Base-by-base conservation (phyloP, 2,797 vertebrate species). In the Melanotaenia pygmaea region DNA sequence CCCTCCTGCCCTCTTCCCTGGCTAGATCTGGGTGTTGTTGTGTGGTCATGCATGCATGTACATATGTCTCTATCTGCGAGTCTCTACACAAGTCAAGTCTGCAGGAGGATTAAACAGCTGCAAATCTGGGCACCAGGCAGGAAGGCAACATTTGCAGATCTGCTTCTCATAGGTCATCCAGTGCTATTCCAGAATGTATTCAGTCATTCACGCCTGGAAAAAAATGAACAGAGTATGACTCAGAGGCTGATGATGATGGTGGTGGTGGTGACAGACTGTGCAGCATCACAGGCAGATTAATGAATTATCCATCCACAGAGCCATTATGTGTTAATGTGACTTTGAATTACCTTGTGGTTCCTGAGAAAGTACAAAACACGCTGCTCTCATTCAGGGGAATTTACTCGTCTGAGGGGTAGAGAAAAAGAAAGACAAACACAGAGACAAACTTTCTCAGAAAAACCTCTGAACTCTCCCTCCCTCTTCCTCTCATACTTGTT, bases 401-500 rank as follows among this genome's bases (percentile, higher is more conserved):
- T 68, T 65, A 20, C 59, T 70, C 60, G 69, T 76, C 58, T n/a
- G 77, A 64, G 72, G 63, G 18, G 57, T 54, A 35, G 45, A 59
- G 67, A 70, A 40, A 65, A 64, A 59, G 57, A 77, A 63, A 70
- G n/a, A 40, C 51, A 43, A 81, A 53, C 37, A 62, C 56, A 64
- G 34, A 45, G 11, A 47, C 57, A 32, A 58, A 73, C 69, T 80
- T 84, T 87, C 79, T 67, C 65, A 78, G 72, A 82, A 76, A 71
- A 72, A 47, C 45, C 58, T 58, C 67, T 51, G 56, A 22, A 28
- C 70, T 80, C 78, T 71, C 77, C 70, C 68, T 47, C 78, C 79
- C 76, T 67, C 68, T 79, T 78, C 79, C 69, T 61, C 72, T 85
- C 84, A 68, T 3, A 66, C 82, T 86, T 86, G 87, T 91, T 92